Base-by-base conservation (phyloP, 2,797 vertebrate genomes). In the Spinus pinus region DNA sequence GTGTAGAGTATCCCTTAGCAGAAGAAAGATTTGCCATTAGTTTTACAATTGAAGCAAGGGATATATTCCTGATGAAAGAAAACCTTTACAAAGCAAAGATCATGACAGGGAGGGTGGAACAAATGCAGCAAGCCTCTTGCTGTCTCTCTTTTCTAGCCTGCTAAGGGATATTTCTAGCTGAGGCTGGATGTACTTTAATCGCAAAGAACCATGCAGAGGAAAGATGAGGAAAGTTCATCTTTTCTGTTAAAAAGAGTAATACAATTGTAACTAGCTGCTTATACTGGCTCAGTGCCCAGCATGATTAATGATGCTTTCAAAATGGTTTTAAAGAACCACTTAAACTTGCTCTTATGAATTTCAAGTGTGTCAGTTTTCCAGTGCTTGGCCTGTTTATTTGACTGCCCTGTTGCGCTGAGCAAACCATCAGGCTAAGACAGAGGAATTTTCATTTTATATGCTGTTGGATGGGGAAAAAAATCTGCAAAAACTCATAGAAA, bases 261-360 rank as follows among this genome's bases (percentile, higher is more conserved):
- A 88, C 73, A 53, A 71, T 79, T 78, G 77, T 65, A 90, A 94
- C 77, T 66, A 71, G 49, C 49, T 86, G 86, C 83, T 94, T 93
- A 58, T 30, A 47, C 58, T 94, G 90, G 81, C 92, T 81, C 50
- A 69, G 60, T 0, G 41, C 83, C 86, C 83, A 51, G 81, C 71
- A 66, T 84, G 86, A 94, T 94, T 95, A 94, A 96, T 90, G 92
- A 86, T 75, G 47, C 91, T 86, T 93, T 95, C 94, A 86, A 65
- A 81, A 81, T 22, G 44, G 54, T 79, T 94, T 90, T 88, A 93
- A 60, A 92, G 81, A 54, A 70, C 58, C 84, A 86, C 62, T 94
- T 96, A 92, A 95, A 86, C 65, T 81, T 71, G 69, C 73, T 89
- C 66, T 92, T 78, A 92, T 61, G 70, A 90, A 94, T 86, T 85